Evolutionary conservation across 1,140 invertebrate genomes (phyloP), one percentile per base, ranked within the genome.

Genomic region (Lasioglossum baleicum): DNA sequence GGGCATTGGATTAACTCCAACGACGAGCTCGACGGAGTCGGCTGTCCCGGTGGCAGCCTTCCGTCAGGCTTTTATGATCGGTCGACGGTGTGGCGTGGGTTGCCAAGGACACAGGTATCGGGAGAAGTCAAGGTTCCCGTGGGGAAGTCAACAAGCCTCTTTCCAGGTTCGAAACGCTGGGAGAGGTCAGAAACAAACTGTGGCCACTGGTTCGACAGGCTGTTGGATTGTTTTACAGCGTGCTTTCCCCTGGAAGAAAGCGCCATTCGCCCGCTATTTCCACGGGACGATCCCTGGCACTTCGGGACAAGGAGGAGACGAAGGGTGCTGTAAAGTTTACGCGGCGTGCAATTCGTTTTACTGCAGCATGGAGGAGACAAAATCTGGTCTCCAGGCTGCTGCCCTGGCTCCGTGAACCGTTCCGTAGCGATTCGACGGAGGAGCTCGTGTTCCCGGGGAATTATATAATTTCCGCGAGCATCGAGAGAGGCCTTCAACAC

Each of bases 131-230:
- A 40, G 44, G 56, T 53, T 20, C 66, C 10, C 51, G 2, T 48
- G 73, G 51, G 63, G 78, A 85, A 83, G 78, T 85, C 69, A 85
- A 85, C 72, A 26, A 73, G 60, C 42, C 2, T 42, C 13, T 10
- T 0, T 4, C 20, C 1, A 10, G 15, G 8, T 44, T 26, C 26
- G 26, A 2, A 15, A 22, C 44, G 8, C 1, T 48, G 44, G 44
- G 44, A 8, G 44, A 48, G 35, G 35, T 3, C 13, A 48, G 44
- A 4, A 20, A 17, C 31, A 4, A 20, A 17, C 31, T 26, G n/a
- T 15, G 11, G 31, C 17, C 17, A n/a, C 17, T 11, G 26, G 61
- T 63, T 77, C 44, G 60, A 64, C 60, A 15, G 15, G 13, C 42
- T 1, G 20, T 56, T n/a, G 51, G 31, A 72, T 72, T 56, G 75